Evolutionary conservation across 2,888 invertebrate genomes (phyloP).

Genomic region (Trichogramma dendrolimi): DNA sequence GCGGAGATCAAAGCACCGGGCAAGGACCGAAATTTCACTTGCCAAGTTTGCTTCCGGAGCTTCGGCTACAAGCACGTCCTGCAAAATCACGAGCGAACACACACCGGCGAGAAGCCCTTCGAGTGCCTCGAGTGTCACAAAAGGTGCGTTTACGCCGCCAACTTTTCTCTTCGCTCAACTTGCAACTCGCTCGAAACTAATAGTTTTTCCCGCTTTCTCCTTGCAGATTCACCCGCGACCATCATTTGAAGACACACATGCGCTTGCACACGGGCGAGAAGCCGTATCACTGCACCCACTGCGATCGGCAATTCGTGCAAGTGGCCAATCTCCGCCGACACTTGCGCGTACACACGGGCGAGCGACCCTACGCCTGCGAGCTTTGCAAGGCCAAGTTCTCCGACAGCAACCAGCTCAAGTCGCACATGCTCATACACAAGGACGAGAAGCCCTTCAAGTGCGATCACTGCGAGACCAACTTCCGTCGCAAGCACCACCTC

Average conservation of each 20-base stretch:
- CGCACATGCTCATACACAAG: slow-evolving; percentile 83
- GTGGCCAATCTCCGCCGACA: slow-evolving; percentile 88
- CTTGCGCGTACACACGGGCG: slow-evolving; percentile 85
- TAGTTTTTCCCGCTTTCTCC: background rate
- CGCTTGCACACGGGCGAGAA: slow-evolving; percentile 89
- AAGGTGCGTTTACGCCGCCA: slow-evolving; percentile 50
- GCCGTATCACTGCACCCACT: slow-evolving; percentile 87
- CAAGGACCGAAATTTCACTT: slow-evolving; percentile 81
- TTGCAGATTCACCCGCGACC: slow-evolving; percentile 76
- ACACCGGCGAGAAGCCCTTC: slow-evolving; percentile 92
- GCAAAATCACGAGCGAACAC: slow-evolving; percentile 91
- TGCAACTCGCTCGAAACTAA: no score
- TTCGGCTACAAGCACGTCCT: slow-evolving; percentile 93
- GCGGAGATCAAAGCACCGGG: slow-evolving; percentile 20
- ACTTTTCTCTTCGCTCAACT: background rate
- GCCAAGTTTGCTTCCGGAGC: slow-evolving; percentile 79
- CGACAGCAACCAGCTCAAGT: slow-evolving; percentile 88
- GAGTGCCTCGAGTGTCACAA: slow-evolving; percentile 89
- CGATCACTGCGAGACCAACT: slow-evolving; percentile 72
- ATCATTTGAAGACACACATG: slow-evolving; percentile 90
- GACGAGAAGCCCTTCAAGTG: slow-evolving; percentile 87
- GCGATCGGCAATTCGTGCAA: slow-evolving; percentile 89
- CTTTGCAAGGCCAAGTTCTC: slow-evolving; percentile 83
- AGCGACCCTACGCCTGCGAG: slow-evolving; percentile 83
- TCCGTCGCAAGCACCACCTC: slow-evolving; percentile 80